phyloP scores from a whole-genome alignment of 1,140 invertebrate species.

The Apis cerana region DNA sequence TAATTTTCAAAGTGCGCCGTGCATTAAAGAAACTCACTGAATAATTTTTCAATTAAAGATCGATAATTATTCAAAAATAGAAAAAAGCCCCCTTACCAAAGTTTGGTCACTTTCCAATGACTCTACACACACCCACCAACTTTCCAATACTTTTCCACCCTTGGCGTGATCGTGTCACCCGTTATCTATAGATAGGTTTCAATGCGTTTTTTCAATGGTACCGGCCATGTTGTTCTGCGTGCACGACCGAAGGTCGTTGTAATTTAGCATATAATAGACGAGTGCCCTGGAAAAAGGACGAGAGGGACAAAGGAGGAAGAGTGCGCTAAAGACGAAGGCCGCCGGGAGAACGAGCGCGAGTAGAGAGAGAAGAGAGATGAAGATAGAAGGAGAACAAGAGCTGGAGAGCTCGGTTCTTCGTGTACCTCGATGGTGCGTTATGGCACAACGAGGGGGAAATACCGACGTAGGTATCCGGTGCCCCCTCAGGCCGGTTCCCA shows the following conservation, averaged over 20 bases:
- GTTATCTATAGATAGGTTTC: background rate
- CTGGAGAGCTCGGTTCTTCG: constrained; percentile 52
- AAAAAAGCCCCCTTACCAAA: background rate
- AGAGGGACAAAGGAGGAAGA: constrained; percentile 16
- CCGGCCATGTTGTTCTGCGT: constrained; percentile 29
- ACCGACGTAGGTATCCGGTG: constrained; percentile 66
- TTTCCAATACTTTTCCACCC: background rate
- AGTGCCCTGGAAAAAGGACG: constrained; percentile 56
- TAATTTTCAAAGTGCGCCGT: too few relatives aligned
- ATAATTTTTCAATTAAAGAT: background rate
- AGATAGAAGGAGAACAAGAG: constrained; percentile 37
- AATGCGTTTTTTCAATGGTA: constrained; percentile 26
- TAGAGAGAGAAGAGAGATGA: constrained; percentile 5
- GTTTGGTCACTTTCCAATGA: background rate
- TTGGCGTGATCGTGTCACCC: too few relatives aligned
- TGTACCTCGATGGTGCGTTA: constrained; percentile 72
- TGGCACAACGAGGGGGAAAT: constrained; percentile 70
- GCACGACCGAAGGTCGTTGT: constrained; percentile 62
- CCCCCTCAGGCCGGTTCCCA: constrained; percentile 77
- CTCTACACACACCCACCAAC: background rate
- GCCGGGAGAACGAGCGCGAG: constrained; percentile 12
- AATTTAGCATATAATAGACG: constrained; percentile 71
- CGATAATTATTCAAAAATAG: background rate
- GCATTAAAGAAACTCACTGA: background rate
- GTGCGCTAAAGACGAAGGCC: constrained; percentile 38